phyloP scores from a whole-genome alignment of 2,113 vertebrate genomes.

The Pygoscelis adeliae region DNA sequence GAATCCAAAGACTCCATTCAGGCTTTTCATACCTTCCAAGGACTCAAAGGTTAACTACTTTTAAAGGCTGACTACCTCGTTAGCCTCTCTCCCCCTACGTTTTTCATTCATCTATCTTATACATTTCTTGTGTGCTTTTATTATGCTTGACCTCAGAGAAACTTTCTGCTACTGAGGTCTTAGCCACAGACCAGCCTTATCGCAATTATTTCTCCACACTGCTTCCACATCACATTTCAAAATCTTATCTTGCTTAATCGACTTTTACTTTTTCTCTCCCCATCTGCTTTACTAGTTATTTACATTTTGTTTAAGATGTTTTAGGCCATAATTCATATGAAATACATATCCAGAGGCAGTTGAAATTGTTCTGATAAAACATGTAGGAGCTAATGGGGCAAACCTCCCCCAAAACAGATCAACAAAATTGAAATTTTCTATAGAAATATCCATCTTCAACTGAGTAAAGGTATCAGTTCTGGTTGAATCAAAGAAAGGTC shows the following conservation, averaged over 20 bases:
- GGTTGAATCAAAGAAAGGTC: not conserved
- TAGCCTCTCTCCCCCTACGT: not conserved
- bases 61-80: not conserved
- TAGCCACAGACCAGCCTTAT: not conserved
- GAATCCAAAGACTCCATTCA: not conserved
- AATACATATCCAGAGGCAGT: not conserved
- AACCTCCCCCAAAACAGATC: not conserved
- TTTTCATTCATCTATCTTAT: not conserved
- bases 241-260: not conserved
- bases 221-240: not conserved
- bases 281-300: not conserved
- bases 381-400: rapidly evolving
- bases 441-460: not conserved
- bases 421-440: not conserved
- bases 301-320: not conserved
- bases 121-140: not conserved
- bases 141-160: not conserved
- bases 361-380: not conserved
- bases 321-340: not conserved
- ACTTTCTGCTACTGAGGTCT: not conserved
- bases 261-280: not conserved
- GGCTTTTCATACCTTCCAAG: not conserved
- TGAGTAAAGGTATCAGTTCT: not conserved
- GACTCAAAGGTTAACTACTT: not conserved
- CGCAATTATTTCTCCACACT: not conserved